Evolutionary conservation across 2,888 invertebrate species (phyloP).

Genomic region (Athripsodes cinereus): DNA sequence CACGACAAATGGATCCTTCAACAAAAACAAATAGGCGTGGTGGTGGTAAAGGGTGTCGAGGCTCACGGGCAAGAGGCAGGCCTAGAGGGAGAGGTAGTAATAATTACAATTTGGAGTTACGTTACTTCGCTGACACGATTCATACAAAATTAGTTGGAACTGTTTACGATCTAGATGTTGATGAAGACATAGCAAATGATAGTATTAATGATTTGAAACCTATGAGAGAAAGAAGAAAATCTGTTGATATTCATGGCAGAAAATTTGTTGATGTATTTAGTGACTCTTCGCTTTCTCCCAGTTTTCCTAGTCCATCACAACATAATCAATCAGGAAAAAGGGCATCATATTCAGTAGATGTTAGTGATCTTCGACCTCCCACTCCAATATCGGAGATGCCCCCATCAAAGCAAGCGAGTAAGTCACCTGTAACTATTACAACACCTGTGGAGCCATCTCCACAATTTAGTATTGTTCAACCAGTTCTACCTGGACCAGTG

Average conservation of each 20-base stretch:
- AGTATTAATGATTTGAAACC: conserved; percentile 72
- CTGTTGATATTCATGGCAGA: conserved; percentile 61
- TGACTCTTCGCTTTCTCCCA: conserved; percentile 54
- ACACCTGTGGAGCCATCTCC: conserved; percentile 21
- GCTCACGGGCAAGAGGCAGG: conserved; percentile 47
- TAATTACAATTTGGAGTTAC: conserved; percentile 42
- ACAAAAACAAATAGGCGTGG: conserved; percentile 38
- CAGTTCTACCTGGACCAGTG: conserved; percentile 78
- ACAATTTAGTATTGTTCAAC: conserved; percentile 52
- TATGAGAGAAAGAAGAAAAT: conserved; percentile 71
- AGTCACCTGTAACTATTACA: conserved; percentile 25
- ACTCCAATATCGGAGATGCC: conserved; percentile 41
- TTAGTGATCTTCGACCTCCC: conserved; percentile 45
- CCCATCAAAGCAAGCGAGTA: conserved; percentile 30
- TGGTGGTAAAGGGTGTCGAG: conserved; percentile 41
- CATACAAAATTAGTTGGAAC: conserved; percentile 79
- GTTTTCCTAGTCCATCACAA: conserved; percentile 47
- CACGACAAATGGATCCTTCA: conserved; percentile 50
- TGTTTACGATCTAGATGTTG: conserved; percentile 80
- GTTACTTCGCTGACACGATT: conserved; percentile 55
- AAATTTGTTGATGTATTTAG: conserved; percentile 51
- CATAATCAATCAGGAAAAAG: conserved; percentile 33
- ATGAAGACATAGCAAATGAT: conserved; percentile 73
- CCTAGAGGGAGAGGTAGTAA: conserved; percentile 31
- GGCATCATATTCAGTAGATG: conserved; percentile 37